These are phyloP conservation scores for Myocastor coypus DNA, from an alignment of 2,113 vertebrate species.

Conservation along the genomic window DNA sequence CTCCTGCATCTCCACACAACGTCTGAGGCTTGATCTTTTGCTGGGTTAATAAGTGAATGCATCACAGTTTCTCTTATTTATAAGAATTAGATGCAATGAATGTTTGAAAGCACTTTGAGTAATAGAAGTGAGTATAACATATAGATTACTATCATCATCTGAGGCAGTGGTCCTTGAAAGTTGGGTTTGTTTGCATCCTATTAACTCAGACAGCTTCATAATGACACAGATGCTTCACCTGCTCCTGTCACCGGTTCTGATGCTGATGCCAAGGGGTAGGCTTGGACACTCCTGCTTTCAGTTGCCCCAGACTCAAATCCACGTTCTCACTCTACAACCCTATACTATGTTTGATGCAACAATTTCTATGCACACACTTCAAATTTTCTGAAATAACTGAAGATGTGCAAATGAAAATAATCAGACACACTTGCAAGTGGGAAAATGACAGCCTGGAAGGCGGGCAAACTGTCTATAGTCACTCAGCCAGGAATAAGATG, in stretches of 20 bases:
- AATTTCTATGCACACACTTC: background rate
- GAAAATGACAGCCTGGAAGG: background rate
- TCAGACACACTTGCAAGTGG: background rate
- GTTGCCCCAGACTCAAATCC: no score
- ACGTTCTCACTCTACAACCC: background rate
- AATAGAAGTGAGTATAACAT: background rate
- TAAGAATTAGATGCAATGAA: background rate
- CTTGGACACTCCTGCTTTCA: background rate
- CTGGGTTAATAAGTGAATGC: background rate
- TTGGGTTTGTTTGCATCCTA: background rate
- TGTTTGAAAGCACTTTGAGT: background rate
- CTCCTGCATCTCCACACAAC: background rate
- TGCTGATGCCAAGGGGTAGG: no score
- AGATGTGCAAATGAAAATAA: background rate
- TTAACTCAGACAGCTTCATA: background rate
- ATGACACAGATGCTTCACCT: background rate
- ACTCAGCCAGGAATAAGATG: background rate
- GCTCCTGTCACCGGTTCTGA: background rate
- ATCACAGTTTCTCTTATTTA: background rate
- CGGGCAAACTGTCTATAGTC: background rate
- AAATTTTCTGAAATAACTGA: background rate
- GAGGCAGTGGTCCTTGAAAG: background rate
- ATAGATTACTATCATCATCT: background rate
- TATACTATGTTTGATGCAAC: background rate
- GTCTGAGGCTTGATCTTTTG: background rate